Evolutionary conservation across 2,888 invertebrate genomes (phyloP).

Genomic region (Pteria penguin): DNA sequence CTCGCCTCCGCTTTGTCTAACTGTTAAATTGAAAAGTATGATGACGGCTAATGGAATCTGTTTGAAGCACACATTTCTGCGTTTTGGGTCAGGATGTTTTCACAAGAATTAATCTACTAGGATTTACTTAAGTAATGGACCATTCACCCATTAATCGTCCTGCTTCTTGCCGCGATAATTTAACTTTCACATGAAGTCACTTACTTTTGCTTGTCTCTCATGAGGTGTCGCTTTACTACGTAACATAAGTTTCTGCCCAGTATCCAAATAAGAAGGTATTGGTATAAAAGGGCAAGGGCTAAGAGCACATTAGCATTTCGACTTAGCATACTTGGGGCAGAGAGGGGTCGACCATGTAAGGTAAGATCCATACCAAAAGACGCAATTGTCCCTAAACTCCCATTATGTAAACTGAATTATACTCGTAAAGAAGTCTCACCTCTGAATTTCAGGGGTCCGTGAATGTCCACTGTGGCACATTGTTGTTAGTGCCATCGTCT

Average conservation of each 20-base stretch:
- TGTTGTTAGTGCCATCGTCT: too few relatives aligned
- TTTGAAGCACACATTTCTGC: neutral
- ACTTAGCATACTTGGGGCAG: too few relatives aligned
- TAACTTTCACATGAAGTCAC: neutral
- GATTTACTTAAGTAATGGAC: slow-evolving; percentile 23
- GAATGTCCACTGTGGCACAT: too few relatives aligned
- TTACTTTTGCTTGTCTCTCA: neutral
- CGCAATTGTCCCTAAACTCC: too few relatives aligned
- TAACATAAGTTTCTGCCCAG: neutral
- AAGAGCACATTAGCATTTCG: too few relatives aligned
- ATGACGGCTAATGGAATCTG: neutral
- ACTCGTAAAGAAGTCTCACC: too few relatives aligned
- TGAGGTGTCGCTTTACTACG: neutral
- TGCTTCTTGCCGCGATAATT: neutral
- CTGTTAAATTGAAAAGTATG: neutral
- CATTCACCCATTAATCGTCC: neutral
- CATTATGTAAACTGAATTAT: too few relatives aligned
- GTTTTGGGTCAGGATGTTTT: slow-evolving; percentile 13
- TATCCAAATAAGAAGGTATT: neutral
- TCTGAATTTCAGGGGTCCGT: too few relatives aligned
- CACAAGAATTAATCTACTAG: slow-evolving; percentile 12
- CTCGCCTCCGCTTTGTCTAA: neutral
- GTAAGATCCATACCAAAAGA: too few relatives aligned
- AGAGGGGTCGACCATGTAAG: too few relatives aligned
- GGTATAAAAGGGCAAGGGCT: neutral